phyloP scores from a whole-genome alignment of 2,888 invertebrate species.

The Amphipyra tragopoginis region DNA sequence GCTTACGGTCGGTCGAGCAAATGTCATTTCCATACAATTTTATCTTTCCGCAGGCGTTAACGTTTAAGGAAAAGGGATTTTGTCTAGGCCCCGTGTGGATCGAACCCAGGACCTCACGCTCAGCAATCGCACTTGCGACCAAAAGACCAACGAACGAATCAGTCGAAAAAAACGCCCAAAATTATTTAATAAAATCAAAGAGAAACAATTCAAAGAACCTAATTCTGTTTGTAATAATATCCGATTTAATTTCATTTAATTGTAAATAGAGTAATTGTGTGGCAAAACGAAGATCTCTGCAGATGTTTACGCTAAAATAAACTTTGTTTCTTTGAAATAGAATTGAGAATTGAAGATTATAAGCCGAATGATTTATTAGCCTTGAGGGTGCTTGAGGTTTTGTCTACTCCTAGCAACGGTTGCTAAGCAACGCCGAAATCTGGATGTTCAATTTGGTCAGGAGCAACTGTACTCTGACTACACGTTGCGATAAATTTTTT shows the following conservation, averaged over 20 bases:
- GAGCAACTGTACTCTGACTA: constrained; percentile 8
- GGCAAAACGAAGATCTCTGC: constrained; percentile 7
- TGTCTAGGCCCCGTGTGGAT: too few relatives aligned
- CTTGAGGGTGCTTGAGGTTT: too few relatives aligned
- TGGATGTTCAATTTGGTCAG: constrained; percentile 17
- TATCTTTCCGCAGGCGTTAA: too few relatives aligned
- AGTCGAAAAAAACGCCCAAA: too few relatives aligned
- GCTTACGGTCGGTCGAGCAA: too few relatives aligned
- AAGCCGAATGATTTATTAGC: constrained; percentile 28
- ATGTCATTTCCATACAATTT: too few relatives aligned
- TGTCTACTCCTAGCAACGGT: constrained; percentile 61
- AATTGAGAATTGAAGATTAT: constrained; percentile 16
- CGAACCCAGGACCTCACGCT: too few relatives aligned
- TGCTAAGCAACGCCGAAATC: constrained; percentile 62
- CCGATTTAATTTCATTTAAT: constrained; percentile 29
- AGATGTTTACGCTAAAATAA: constrained; percentile 17
- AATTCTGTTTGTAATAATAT: constrained; percentile 25
- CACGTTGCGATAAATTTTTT: constrained; percentile 16
- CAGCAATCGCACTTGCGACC: too few relatives aligned
- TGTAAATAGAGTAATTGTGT: constrained; percentile 12
- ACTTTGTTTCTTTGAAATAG: constrained; percentile 13
- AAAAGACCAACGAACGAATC: too few relatives aligned
- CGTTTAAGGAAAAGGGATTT: too few relatives aligned
- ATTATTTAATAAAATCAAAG: too few relatives aligned
- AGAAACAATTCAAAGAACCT: not conserved